Base-by-base conservation (phyloP, 2,888 invertebrate genomes). In the Pinctada fucata region DNA sequence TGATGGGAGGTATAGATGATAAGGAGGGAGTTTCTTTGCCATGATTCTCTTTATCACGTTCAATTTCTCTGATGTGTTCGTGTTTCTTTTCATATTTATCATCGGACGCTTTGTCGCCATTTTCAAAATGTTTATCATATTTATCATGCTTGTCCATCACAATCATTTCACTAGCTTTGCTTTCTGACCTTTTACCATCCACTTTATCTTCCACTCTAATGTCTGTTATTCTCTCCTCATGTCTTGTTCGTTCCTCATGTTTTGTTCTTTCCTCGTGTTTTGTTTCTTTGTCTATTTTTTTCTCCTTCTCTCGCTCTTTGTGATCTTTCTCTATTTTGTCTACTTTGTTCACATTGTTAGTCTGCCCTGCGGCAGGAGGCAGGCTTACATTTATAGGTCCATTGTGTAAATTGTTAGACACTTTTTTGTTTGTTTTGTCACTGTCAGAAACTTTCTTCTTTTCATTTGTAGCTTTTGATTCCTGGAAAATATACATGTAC, bases 381-480 rank as follows among this genome's bases (percentile, higher is more conserved):
- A 82, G 65, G 49, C 78, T 72, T 5, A 79, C 80, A 78, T 76
- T 80, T 65, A 71, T 78, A 63, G 76, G 58, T 65, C 74, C 77
- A 63, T 76, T 78, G 51, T 10, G 58, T 10, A 68, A 52, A 13
- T 71, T 68, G 67, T 85, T 80, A 45, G 85, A 73, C 45, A 84
- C 75, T 79, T 89, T 88, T 75, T 81, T 86, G 50, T 66, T 80
- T 16, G 82, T 77, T 73, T 89, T 89, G 52, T 90, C 89, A 31
- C 87, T 85, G 68, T 90, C 89, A 51, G 88, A 84, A 3, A 87
- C 79, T 77, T 86, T 80, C 75, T 86, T 88, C 5, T 86, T 90
- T 10, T 89, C 88, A 47, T 87, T 88, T 49, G 79, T 80, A 50
- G 76, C 83, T 67, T 87, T 87, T 45, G 82, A 74, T 48, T 78